Conservation (phyloP, 2,113 vertebrate species). For the Malurus melanocephalus region DNA sequence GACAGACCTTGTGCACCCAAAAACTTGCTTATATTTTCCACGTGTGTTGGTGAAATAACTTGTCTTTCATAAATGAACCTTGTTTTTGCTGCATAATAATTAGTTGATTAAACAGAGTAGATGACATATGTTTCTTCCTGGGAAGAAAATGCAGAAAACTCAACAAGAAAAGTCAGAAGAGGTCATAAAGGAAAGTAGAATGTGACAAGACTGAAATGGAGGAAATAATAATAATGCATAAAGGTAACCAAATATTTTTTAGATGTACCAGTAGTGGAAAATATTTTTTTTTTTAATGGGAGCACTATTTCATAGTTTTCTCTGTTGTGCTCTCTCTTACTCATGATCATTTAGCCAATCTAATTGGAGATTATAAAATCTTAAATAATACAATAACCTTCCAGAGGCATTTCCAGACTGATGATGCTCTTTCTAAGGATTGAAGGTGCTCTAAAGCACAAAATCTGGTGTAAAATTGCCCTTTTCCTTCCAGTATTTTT, state of each 20-base stretch:
- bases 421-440: background rate
- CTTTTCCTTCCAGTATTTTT: background rate
- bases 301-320: background rate
- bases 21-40: background rate
- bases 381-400: background rate
- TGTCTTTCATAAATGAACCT: background rate
- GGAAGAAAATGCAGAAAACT: background rate
- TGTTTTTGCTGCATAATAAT: background rate
- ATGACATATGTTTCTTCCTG: background rate
- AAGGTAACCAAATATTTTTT: background rate
- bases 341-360: background rate
- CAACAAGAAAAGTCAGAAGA: background rate
- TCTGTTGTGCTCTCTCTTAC: background rate
- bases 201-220: background rate
- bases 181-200: background rate
- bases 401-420: background rate
- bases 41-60: background rate
- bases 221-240: background rate
- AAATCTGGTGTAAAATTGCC: background rate
- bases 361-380: background rate
- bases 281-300: background rate
- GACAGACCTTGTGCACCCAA: background rate
- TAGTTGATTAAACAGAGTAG: background rate
- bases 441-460: background rate
- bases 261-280: background rate